These are phyloP conservation scores for Pagrus major DNA, from an alignment of 2,113 vertebrate genomes.

Conservation along the genomic window DNA sequence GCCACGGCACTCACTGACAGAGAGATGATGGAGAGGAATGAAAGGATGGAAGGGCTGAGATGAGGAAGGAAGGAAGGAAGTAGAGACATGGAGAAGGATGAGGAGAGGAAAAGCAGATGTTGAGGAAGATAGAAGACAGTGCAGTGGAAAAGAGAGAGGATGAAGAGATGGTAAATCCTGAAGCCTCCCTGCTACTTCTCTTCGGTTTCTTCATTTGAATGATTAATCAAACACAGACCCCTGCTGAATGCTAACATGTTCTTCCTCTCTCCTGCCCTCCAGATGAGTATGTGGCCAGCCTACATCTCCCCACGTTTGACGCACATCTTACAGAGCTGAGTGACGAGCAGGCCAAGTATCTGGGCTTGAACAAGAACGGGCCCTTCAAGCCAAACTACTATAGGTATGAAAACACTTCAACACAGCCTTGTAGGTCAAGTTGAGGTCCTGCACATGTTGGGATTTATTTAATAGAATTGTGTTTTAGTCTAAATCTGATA, in stretches of 20 bases:
- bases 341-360: slow-evolving; percentile 98
- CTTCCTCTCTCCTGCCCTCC: background rate
- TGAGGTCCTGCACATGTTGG: background rate
- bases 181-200: background rate
- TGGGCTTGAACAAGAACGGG: slow-evolving; percentile 98
- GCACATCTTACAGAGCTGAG: slow-evolving; percentile 96
- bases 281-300: slow-evolving; percentile 99
- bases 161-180: background rate
- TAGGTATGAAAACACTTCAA: slow-evolving; percentile 82
- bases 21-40: slow-evolving; percentile 3
- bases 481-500: too few relatives aligned
- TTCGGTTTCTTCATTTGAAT: slow-evolving; percentile 19
- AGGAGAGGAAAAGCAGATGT: background rate
- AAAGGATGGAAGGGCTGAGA: background rate
- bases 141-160: background rate
- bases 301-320: slow-evolving; percentile 98
- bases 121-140: background rate
- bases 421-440: background rate
- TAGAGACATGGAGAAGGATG: background rate
- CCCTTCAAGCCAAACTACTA: slow-evolving; percentile 99
- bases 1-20: slow-evolving; percentile 25
- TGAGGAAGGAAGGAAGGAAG: background rate
- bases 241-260: background rate
- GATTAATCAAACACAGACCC: slow-evolving; percentile 1
- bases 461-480: too few relatives aligned